Conservation (phyloP, 2,113 vertebrate species). For the Gallinago paraguaiae region DNA sequence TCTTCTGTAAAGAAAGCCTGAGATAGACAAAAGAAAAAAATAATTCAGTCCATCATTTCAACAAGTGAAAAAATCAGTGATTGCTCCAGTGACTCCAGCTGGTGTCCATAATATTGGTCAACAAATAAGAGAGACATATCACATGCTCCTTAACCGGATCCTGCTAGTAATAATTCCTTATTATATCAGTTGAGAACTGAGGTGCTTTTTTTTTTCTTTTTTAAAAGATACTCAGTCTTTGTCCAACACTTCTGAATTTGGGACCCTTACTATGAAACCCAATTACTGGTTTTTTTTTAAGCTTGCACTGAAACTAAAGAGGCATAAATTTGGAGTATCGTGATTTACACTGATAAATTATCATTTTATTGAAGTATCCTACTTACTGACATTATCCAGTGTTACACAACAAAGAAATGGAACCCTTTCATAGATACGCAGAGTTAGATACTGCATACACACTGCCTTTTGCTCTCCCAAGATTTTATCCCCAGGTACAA, state of each 20-base stretch:
- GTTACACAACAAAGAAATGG: background rate
- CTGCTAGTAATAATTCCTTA: background rate
- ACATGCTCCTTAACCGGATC: background rate
- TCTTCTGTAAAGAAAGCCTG: slow-evolving; percentile 97
- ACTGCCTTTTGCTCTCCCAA: background rate
- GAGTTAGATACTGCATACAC: background rate
- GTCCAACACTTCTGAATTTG: background rate
- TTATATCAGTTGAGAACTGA: background rate
- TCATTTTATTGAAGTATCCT: background rate
- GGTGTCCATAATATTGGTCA: background rate
- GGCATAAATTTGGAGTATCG: background rate
- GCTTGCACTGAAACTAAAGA: background rate
- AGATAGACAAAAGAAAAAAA: background rate
- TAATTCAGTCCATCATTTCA: background rate
- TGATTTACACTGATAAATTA: background rate
- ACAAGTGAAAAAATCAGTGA: background rate
- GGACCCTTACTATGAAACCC: background rate
- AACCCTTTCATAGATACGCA: background rate
- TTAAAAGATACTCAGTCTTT: background rate
- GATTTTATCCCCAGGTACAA: background rate
- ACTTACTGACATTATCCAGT: background rate
- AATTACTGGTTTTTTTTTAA: background rate
- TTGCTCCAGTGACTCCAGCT: background rate
- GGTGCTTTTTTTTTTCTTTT: background rate
- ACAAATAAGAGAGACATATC: background rate